Evolutionary conservation across 2,888 invertebrate genomes (phyloP), one percentile per base, ranked within the genome.

Genomic region (Eilema sororculum): DNA sequence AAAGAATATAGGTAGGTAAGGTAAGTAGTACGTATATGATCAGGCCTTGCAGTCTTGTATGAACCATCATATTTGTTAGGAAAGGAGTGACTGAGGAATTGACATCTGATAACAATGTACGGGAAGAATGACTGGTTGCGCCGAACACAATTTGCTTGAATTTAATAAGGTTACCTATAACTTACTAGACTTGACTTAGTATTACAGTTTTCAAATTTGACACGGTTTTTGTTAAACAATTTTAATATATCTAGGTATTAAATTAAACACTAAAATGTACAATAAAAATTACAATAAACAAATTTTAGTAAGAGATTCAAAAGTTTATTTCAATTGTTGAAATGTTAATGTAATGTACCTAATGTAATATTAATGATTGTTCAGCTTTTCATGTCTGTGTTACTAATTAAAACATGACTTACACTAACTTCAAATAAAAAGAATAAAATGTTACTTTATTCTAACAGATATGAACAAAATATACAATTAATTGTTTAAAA

Each of bases 371-470:
- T 52, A n/a, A 52, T 52, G 52, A 52, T 52, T n/a, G 52, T 52
- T 52, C 52, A 52, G 52, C 52, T 9, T n/a, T 52, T 52, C n/a
- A 52, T 52, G 52, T 41, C 41, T 41, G 41, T 41, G 41, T 52
- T 52, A 20, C 9, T n/a, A 52, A 52, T 52, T 52, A 52, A 46
- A n/a, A 52, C n/a, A n/a, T 46, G 46, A 46, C 16, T 41, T 46
- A 20, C 20, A 52, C 52, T 52, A n/a, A 52, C 52, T 52, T 52
- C 20, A 52, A 63, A 37, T 24, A 63, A 63, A 24, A 41, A 63
- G 63, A 63, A 52, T 52, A 52, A 52, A 52, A n/a, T 52, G 52
- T 52, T 52, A n/a, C 52, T n/a, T 46, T 20, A 46, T 20, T n/a
- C 20, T 52, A 20, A 52, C 52, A 52, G 52, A 52, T 20, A 52